Evolutionary conservation across 1,140 invertebrate species (phyloP).

Genomic region (Aporrectodea caliginosa): DNA sequence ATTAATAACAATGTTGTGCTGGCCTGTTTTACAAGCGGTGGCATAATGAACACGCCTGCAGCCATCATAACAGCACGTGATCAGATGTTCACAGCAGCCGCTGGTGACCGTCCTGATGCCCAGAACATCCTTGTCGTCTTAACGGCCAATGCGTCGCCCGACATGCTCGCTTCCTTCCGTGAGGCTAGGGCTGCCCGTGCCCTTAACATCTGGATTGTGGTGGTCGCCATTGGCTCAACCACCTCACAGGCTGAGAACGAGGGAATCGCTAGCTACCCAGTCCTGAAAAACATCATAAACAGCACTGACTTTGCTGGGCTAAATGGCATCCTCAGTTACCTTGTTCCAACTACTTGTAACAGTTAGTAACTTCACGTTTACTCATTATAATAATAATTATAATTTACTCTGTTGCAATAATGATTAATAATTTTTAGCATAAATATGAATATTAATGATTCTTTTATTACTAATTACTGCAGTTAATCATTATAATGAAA

Average conservation of each 20-base stretch:
- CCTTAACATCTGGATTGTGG: not conserved
- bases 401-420: no score
- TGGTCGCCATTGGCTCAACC: not conserved
- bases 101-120: conserved; percentile 41
- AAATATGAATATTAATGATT: no score
- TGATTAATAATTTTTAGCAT: no score
- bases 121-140: conserved; percentile 46
- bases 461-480: no score
- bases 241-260: not conserved
- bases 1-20: no score
- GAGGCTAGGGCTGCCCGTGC: not conserved
- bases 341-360: not conserved
- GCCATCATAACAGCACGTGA: not conserved
- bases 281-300: not conserved
- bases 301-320: not conserved
- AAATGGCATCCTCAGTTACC: not conserved
- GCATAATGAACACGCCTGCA: conserved; percentile 9
- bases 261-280: not conserved
- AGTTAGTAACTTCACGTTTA: not conserved
- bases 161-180: not conserved
- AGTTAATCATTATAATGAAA: no score
- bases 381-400: no score
- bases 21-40: not conserved
- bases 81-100: conserved; percentile 22
- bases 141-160: conserved; percentile 37